Percentiles rank a stretch among this genome's conserved stretches.
phyloP scores from a whole-genome alignment of 2,888 invertebrate genomes.

The Hyles lineata region DNA sequence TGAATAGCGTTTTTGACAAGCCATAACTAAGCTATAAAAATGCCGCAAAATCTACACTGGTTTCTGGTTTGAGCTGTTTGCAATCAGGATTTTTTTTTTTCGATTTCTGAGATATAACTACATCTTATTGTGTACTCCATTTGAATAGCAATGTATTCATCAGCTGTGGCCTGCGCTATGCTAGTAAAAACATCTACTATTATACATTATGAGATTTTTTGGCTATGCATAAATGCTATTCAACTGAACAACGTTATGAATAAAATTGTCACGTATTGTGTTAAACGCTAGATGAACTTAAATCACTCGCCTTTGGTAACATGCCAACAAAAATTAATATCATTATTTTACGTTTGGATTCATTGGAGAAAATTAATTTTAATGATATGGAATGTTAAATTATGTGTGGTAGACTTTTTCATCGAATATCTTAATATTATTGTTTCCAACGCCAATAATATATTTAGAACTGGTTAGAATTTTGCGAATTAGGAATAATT shows the following conservation, averaged over 20 bases:
- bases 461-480: background rate
- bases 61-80: no score
- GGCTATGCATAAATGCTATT: background rate
- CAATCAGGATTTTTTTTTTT: no score
- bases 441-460: background rate
- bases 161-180: no score
- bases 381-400: background rate
- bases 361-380: background rate
- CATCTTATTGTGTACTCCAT: no score
- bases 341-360: background rate
- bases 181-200: no score
- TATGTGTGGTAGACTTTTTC: background rate
- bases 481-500: no score
- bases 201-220: no score
- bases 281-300: slow-evolving; percentile 32
- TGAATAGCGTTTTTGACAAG: background rate
- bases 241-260: background rate
- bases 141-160: no score
- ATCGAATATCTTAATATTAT: background rate
- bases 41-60: no score
- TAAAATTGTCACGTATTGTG: slow-evolving; percentile 40
- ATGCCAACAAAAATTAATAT: background rate
- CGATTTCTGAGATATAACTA: no score
- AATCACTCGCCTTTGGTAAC: slow-evolving; percentile 16
- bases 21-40: background rate